A percentile compares a stretch with the other conserved stretches of the same genome.
Conservation (phyloP, 1,140 invertebrate genomes). For the Oryzaephilus surinamensis region DNA sequence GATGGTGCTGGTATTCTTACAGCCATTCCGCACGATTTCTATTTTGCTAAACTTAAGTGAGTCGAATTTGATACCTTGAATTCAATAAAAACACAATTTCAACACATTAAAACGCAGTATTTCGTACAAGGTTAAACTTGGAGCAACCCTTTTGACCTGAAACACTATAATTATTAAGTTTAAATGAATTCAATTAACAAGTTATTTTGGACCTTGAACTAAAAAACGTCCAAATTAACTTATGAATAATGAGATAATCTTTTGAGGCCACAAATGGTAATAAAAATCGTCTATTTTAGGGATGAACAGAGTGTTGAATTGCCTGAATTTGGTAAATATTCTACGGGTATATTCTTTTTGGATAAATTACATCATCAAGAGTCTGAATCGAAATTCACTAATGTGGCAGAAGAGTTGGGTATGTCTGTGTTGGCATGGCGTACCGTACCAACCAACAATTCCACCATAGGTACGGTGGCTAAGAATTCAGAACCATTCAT, state of each 20-base stretch:
- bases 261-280: too few species aligned
- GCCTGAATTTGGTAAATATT: slow-evolving; percentile 80
- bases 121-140: too few species aligned
- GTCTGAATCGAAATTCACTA: slow-evolving; percentile 70
- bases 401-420: slow-evolving; percentile 68
- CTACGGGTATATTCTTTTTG: slow-evolving; percentile 91
- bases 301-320: slow-evolving; percentile 68
- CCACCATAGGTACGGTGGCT: slow-evolving; percentile 81
- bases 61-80: too few species aligned
- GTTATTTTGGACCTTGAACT: too few species aligned
- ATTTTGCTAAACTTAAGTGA: slow-evolving; percentile 70
- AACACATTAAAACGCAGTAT: too few species aligned
- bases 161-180: too few species aligned
- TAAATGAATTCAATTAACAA: too few species aligned
- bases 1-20: slow-evolving; percentile 95
- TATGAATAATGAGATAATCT: too few species aligned
- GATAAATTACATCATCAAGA: slow-evolving; percentile 72
- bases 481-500: slow-evolving; percentile 89
- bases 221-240: too few species aligned
- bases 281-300: slow-evolving; percentile 45
- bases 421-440: slow-evolving; percentile 84
- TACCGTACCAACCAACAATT: slow-evolving; percentile 77
- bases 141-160: too few species aligned
- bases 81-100: too few species aligned
- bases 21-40: slow-evolving; percentile 92